Conservation (phyloP, 2,113 vertebrate species). For the Trochalopteron elliotii region DNA sequence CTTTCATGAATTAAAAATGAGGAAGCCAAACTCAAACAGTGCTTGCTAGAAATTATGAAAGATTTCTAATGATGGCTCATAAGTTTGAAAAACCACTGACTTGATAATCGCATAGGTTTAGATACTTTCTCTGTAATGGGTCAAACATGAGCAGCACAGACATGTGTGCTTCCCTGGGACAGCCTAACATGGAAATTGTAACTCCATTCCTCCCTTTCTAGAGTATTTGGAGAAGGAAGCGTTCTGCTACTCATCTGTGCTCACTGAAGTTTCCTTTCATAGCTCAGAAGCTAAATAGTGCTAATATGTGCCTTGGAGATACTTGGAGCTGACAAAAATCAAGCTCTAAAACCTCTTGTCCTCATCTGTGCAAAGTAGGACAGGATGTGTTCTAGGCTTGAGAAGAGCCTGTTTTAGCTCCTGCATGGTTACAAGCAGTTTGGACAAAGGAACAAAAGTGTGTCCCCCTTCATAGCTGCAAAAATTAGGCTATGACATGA, state of each 20-base stretch:
- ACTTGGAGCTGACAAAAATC: not conserved
- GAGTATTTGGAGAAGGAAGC: not conserved
- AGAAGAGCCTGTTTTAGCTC: not conserved
- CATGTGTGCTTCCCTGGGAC: not conserved
- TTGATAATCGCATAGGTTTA: not conserved
- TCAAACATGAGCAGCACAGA: not conserved
- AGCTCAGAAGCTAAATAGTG: not conserved
- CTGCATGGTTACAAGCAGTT: not conserved
- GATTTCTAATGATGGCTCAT: constrained; percentile 61
- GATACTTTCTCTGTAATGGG: not conserved
- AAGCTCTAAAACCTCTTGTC: not conserved
- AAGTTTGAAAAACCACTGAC: constrained; percentile 57
- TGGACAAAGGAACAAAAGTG: not conserved
- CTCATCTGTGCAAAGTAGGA: not conserved
- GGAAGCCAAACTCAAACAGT: constrained; percentile 52
- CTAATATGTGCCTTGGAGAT: not conserved
- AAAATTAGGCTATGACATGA: not conserved
- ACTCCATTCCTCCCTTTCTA: not conserved
- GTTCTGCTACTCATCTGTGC: not conserved
- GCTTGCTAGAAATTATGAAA: constrained; percentile 50
- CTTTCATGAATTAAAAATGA: constrained; percentile 48
- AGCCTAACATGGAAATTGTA: not conserved
- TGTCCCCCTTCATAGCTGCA: not conserved
- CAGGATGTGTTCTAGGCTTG: not conserved
- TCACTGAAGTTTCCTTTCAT: not conserved